Base-by-base conservation (phyloP, 1,140 invertebrate genomes). In the Eueides isabella region DNA sequence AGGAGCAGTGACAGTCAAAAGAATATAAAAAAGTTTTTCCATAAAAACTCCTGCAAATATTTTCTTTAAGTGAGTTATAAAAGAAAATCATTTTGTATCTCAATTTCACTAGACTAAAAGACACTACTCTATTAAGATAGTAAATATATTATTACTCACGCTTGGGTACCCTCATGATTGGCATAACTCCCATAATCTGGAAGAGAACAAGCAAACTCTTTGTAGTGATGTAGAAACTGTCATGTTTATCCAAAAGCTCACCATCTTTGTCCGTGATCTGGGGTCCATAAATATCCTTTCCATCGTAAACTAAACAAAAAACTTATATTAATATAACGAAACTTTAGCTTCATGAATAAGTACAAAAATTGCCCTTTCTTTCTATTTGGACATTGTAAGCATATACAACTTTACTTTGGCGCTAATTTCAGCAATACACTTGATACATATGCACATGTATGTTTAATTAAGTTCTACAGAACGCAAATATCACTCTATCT, bases 141-240 rank as follows among this genome's bases (percentile, higher is more conserved):
- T 48, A 19, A 14, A 19, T 7, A 16, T 33, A 11, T 33, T 33
- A 0, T 44, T 68, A 74, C 75, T 80, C 88, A 91, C 94, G 90
- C 74, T 90, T 93, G 19, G 94, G 91, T 41, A 94, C 94, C 71
- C 95, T 91, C 90, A 95, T 95, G 23, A 96, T 95, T 0, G 95
- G 95, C 95, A 96, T 96, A 0, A 96, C 93, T n/a, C 95, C 95
- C 95, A 96, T 96, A 29, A 96, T 95, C 85, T 96, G 95, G 76
- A 96, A 96, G 0, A 96, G 85, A 1, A 95, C 95, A 68, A 96
- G 80, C 48, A 96, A 85, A 80, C 95, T 95, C 81, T 95, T 96
- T 0, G 95, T 96, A 0, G 94, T 96, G 12, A 94, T 85, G 80
- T 96, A 96, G 80, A 96, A 96, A 35, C 94, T 95, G 76, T 96